Percentiles rank a stretch among this genome's conserved stretches.
phyloP scores from a whole-genome alignment of 2,888 invertebrate species.

The Alcis repandata region DNA sequence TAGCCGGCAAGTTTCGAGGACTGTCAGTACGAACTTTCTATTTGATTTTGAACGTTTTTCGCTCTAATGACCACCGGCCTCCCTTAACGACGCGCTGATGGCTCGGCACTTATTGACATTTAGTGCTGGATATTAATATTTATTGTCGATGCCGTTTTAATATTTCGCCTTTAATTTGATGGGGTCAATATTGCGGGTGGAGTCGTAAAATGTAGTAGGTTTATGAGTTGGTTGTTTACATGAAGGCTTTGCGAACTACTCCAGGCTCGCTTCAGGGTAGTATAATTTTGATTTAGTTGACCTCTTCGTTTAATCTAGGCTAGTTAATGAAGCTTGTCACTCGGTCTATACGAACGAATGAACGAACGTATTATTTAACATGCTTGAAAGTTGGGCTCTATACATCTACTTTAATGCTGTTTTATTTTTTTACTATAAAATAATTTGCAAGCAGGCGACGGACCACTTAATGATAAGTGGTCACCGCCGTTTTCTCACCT shows the following conservation, averaged over 20 bases:
- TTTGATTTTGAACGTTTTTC: conserved; percentile 79
- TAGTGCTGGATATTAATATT: conserved; percentile 68
- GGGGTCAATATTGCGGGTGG: conserved; percentile 41
- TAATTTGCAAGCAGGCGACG: too few species aligned
- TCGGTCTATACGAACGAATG: too few species aligned
- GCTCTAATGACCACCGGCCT: conserved; percentile 71
- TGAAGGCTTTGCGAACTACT: conserved; percentile 9
- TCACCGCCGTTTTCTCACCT: too few species aligned
- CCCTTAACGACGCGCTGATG: conserved; percentile 68
- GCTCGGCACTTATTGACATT: conserved; percentile 69
- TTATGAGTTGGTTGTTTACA: conserved; percentile 35
- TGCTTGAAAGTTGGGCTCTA: neutral
- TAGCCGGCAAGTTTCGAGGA: conserved; percentile 56
- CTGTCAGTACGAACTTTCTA: conserved; percentile 70
- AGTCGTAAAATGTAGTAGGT: conserved; percentile 42
- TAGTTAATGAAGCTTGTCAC: too few species aligned
- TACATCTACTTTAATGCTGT: too few species aligned
- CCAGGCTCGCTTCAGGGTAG: neutral
- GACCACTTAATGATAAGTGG: too few species aligned
- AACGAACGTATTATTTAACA: too few species aligned
- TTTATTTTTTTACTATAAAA: too few species aligned
- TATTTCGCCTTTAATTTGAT: conserved; percentile 52
- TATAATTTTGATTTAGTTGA: conserved; percentile 13
- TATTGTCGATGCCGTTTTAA: conserved; percentile 58
- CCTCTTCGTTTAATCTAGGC: neutral